Percentiles rank a stretch among this genome's conserved stretches.
Evolutionary conservation across 2,113 vertebrate species (phyloP).

Genomic region (Hippocampus barbouri): DNA sequence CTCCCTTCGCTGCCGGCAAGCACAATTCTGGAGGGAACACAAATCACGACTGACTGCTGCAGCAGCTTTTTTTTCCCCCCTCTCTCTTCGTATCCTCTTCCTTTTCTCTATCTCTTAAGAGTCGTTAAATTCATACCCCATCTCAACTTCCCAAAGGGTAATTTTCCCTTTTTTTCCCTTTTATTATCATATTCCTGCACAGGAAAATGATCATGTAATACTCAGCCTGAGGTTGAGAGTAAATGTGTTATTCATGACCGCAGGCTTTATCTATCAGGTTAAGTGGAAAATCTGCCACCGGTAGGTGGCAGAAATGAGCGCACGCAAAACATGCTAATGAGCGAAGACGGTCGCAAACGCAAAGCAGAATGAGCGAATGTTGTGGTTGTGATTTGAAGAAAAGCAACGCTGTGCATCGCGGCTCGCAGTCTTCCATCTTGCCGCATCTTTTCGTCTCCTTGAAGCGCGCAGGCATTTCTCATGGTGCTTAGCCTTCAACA

Average conservation of each 20-base stretch:
- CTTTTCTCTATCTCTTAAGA: conserved; percentile 36
- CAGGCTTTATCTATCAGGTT: conserved; percentile 60
- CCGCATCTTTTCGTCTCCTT: neutral
- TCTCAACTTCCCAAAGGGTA: conserved; percentile 27
- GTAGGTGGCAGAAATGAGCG: conserved; percentile 46
- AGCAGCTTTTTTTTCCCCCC: neutral
- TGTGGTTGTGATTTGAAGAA: neutral
- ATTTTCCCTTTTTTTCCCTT: neutral
- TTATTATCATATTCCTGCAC: conserved; percentile 39
- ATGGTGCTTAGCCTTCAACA: neutral
- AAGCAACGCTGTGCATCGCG: neutral
- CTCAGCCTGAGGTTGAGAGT: conserved; percentile 49
- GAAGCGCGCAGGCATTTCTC: neutral
- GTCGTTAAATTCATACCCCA: conserved; percentile 32
- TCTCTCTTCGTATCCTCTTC: neutral
- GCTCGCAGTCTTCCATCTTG: neutral
- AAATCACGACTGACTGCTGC: conserved; percentile 56
- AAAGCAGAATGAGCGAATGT: neutral
- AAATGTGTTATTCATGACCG: conserved; percentile 60
- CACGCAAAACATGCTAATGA: neutral
- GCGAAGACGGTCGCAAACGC: too few relatives aligned
- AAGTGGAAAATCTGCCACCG: conserved; percentile 54
- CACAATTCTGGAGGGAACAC: conserved; percentile 37
- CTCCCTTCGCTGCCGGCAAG: conserved; percentile 17
- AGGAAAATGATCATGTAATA: conserved; percentile 53